These are phyloP conservation scores for Epistrophe grossulariae DNA, from an alignment of 2,888 invertebrate genomes.

Conservation along the genomic window DNA sequence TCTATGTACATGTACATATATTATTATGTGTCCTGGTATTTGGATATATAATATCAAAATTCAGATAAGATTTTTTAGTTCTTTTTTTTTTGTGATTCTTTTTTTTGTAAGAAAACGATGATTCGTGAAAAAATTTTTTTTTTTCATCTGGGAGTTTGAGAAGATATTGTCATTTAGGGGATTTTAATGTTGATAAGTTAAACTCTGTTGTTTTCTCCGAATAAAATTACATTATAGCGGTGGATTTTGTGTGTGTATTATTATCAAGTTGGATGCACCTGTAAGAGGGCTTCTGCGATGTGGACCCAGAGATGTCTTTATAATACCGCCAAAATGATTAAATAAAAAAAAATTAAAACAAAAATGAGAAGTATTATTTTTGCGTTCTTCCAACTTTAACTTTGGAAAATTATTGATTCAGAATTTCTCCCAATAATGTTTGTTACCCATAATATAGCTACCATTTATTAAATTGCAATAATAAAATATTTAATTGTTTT, in stretches of 20 bases:
- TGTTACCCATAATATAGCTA: no score
- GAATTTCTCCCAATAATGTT: no score
- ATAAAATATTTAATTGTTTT: no score
- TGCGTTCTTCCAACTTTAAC: no score
- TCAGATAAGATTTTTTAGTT: constrained; percentile 61
- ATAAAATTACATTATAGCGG: constrained; percentile 55
- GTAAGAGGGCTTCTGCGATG: no score
- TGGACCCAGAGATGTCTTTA: background rate
- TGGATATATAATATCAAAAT: constrained; percentile 64
- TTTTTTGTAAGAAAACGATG: background rate
- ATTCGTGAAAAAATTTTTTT: constrained; percentile 66
- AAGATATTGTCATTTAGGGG: constrained; percentile 68
- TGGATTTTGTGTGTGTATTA: background rate
- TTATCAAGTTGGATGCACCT: background rate
- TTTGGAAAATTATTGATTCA: no score
- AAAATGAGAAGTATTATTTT: no score
- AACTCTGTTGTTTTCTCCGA: constrained; percentile 68
- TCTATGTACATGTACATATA: background rate
- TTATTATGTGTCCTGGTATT: constrained; percentile 53
- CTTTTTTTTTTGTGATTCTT: background rate
- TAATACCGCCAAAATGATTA: background rate
- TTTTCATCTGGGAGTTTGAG: constrained; percentile 46
- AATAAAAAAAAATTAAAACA: background rate
- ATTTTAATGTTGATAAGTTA: constrained; percentile 49
- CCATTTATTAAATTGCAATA: no score